Evolutionary conservation across 1,140 invertebrate genomes (phyloP), one percentile per base, ranked within the genome.

Genomic region (Hesperophylax magnus): DNA sequence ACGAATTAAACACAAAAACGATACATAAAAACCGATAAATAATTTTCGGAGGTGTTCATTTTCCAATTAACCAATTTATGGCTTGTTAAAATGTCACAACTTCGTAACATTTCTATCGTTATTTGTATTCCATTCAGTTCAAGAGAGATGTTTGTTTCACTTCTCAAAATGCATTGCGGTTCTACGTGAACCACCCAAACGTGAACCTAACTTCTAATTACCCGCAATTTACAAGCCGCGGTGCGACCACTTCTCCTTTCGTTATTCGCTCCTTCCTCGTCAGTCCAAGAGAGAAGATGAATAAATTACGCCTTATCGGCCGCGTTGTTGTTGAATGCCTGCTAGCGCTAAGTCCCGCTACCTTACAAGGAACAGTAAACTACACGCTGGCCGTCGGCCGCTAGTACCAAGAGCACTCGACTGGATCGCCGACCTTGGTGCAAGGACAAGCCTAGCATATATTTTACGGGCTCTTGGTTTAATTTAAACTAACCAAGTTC

Each of bases 361-460:
- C 69, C 69, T 27, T 72, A 72, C 18, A 72, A 72, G 69, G 69
- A 72, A 47, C 39, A 47, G 39, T 47, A 47, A 47, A 47, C 39
- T 22, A 58, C 56, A 20, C 56, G 56, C 56, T 20, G 56, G n/a
- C 56, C n/a, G 56, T 31, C 63, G 24, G 20, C 24, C 24, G 61
- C 34, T 31, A 47, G 24, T 34, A 31, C 27, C 24, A 18, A 34
- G 69, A 53, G 47, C 47, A n/a, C 69, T 54, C 47, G 47, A 11
- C 47, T 52, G 39, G 47, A 54, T 22, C 69, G 47, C 34, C 69
- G 69, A 27, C 69, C 69, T 72, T 72, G 47, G 47, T 11, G 52
- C 69, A 72, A 72, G 69, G 69, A 72, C 69, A 54, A 31, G 20
- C 11, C 69, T 53, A 22, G 69, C 69, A 72, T 72, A 72, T 20